Evolutionary conservation across 2,888 invertebrate genomes (phyloP).

Genomic region (Polydesmus complanatus): DNA sequence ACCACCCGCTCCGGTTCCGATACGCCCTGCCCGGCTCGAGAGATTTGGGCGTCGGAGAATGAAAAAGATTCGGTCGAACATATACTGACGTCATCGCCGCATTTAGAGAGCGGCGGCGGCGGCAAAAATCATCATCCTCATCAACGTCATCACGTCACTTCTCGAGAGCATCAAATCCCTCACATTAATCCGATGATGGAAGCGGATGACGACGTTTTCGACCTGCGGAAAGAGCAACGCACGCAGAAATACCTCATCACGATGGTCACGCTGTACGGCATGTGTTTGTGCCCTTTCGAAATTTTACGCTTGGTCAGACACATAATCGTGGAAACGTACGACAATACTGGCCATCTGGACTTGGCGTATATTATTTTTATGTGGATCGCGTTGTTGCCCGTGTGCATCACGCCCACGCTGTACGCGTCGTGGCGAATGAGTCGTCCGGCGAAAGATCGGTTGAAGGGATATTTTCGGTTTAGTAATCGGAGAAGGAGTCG

Average conservation of each 20-base stretch:
- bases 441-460: slow-evolving; percentile 35
- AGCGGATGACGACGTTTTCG: slow-evolving; percentile 27
- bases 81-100: not conserved
- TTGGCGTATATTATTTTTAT: slow-evolving; percentile 52
- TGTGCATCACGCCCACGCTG: slow-evolving; percentile 48
- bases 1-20: slow-evolving; percentile 36
- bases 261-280: slow-evolving; percentile 50
- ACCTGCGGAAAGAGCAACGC: slow-evolving; percentile 43
- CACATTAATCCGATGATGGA: not conserved
- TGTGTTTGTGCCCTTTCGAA: slow-evolving; percentile 53
- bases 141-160: not conserved
- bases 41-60: not conserved
- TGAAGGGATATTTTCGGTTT: slow-evolving; percentile 32
- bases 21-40: slow-evolving; percentile 9
- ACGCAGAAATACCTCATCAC: slow-evolving; percentile 51
- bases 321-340: slow-evolving; percentile 51
- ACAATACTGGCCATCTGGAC: slow-evolving; percentile 51
- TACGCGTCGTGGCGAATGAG: slow-evolving; percentile 48
- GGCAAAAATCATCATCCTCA: not conserved
- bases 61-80: not conserved
- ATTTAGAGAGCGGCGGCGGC: not conserved
- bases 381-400: slow-evolving; percentile 54
- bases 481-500: not conserved
- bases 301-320: slow-evolving; percentile 45
- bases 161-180: not conserved